Conservation (phyloP, 2,888 invertebrate genomes). For the Conchocele bisecta region DNA sequence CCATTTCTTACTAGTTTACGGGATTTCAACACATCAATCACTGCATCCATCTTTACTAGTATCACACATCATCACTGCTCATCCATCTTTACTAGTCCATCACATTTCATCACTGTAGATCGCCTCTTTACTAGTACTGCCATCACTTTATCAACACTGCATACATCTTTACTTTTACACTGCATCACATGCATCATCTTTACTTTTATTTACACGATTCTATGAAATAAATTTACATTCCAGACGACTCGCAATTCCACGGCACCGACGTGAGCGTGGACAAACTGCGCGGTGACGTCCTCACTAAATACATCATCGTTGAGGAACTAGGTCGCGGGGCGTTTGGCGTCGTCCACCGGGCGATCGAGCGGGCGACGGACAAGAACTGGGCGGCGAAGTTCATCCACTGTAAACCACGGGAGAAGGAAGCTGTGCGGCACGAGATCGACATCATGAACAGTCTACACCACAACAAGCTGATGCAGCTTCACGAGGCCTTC, state of each 20-base stretch:
- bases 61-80: no score
- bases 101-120: no score
- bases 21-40: no score
- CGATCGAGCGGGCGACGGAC: constrained; percentile 83
- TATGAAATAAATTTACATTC: no score
- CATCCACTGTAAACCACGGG: constrained; percentile 82
- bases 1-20: no score
- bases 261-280: constrained; percentile 74
- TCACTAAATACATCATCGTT: constrained; percentile 81
- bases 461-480: constrained; percentile 82
- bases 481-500: constrained; percentile 83
- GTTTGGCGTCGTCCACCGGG: constrained; percentile 83
- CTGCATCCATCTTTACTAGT: no score
- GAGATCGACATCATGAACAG: constrained; percentile 84
- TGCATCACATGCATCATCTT: no score
- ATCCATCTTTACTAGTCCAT: no score
- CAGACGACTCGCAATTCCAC: constrained; percentile 69
- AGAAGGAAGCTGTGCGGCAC: constrained; percentile 82
- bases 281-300: constrained; percentile 77
- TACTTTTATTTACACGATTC: constrained; percentile 18
- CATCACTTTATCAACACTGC: no score
- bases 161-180: no score
- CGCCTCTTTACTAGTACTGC: no score
- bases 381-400: constrained; percentile 84
- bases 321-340: constrained; percentile 82